Conservation (phyloP, 2,113 vertebrate species). For the Marcusenius ussheri region DNA sequence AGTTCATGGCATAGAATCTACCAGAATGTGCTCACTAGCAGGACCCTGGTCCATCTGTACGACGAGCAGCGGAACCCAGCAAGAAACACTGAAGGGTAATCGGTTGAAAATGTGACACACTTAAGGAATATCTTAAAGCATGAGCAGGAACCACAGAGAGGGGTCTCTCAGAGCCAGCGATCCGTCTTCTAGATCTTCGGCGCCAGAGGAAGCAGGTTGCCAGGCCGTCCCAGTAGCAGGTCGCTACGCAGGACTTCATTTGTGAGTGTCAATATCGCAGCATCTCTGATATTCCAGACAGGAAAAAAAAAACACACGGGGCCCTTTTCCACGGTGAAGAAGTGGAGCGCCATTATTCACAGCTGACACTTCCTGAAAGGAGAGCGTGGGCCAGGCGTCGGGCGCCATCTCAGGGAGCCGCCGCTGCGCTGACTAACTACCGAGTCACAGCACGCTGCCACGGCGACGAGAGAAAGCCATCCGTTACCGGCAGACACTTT, state of each 20-base stretch:
- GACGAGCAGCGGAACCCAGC: background rate
- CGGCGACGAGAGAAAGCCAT: constrained; percentile 46
- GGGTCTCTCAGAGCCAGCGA: background rate
- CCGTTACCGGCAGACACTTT: constrained; percentile 44
- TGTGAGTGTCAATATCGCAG: background rate
- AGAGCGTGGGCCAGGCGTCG: constrained; percentile 16
- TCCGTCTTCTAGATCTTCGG: background rate
- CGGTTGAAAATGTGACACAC: background rate
- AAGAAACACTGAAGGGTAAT: background rate
- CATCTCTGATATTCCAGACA: background rate
- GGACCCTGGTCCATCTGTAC: background rate
- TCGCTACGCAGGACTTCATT: background rate
- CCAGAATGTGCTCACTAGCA: background rate
- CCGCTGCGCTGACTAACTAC: background rate
- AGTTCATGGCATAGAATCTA: background rate
- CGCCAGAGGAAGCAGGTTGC: background rate
- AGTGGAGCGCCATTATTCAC: constrained; percentile 5
- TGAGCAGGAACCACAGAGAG: background rate
- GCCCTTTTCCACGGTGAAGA: background rate
- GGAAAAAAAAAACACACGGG: background rate
- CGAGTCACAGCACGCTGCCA: constrained; percentile 39
- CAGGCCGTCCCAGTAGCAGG: background rate
- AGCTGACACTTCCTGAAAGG: background rate
- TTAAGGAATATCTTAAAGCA: background rate
- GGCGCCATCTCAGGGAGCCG: constrained; percentile 32